Conservation (phyloP, 2,113 vertebrate species). For the Sinocyclocheilus rhinocerous region DNA sequence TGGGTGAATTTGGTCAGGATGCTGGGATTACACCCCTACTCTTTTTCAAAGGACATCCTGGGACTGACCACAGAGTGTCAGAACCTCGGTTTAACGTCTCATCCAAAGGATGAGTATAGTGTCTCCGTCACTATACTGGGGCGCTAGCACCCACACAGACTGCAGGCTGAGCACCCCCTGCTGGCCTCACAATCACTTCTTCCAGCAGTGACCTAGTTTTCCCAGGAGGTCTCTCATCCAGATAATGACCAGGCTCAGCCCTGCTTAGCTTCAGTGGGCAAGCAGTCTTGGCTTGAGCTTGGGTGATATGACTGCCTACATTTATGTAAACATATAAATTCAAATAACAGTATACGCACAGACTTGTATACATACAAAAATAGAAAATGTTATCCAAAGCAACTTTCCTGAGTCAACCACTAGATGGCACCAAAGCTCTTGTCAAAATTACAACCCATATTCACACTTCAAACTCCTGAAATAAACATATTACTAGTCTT, state of each 20-base stretch:
- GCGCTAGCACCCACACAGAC: background rate
- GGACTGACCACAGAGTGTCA: no score
- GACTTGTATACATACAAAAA: background rate
- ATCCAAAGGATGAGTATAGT: background rate
- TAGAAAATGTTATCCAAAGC: background rate
- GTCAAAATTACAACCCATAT: background rate
- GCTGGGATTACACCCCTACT: no score
- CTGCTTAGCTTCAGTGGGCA: background rate
- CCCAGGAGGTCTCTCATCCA: background rate
- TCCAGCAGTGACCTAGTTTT: background rate
- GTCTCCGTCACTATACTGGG: background rate
- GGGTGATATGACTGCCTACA: background rate
- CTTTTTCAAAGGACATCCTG: no score
- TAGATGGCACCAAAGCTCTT: constrained; percentile 31
- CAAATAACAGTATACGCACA: background rate
- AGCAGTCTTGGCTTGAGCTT: background rate
- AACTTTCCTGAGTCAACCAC: constrained; percentile 38
- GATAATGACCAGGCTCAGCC: background rate
- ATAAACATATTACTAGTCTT: background rate
- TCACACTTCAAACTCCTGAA: background rate
- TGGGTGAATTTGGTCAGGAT: no score
- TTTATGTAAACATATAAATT: no score
- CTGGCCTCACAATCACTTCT: background rate
- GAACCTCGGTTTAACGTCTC: no score
- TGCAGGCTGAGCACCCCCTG: background rate